These are phyloP conservation scores for Ursus arctos DNA, from an alignment of 2,113 vertebrate genomes.

Conservation along the genomic window DNA sequence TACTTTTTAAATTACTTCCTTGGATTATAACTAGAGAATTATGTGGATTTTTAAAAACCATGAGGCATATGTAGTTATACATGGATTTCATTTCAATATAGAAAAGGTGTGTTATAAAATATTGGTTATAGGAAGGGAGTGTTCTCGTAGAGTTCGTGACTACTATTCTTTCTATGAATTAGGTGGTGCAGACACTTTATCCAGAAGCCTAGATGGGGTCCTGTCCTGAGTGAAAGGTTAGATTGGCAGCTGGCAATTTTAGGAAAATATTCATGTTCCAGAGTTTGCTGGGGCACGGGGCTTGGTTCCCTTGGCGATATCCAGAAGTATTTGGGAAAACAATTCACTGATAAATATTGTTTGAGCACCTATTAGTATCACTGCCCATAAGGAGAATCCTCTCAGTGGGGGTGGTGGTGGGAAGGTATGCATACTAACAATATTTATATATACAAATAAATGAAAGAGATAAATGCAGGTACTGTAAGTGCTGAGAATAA, in stretches of 20 bases:
- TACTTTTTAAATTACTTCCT: slow-evolving; percentile 54
- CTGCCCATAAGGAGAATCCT: background rate
- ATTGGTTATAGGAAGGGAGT: background rate
- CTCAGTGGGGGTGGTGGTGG: background rate
- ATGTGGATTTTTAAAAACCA: background rate
- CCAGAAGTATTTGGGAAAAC: background rate
- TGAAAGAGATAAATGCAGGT: background rate
- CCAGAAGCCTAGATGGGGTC: no score
- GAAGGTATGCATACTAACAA: background rate
- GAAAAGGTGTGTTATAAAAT: slow-evolving; percentile 27
- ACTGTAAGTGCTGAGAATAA: background rate
- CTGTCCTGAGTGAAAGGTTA: background rate
- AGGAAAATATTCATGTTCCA: background rate
- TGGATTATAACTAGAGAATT: slow-evolving; percentile 50
- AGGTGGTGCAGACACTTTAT: background rate
- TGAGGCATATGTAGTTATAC: background rate
- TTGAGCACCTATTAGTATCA: background rate
- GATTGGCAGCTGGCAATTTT: background rate
- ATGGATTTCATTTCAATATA: slow-evolving; percentile 47
- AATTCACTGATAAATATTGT: background rate
- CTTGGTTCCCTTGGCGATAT: background rate
- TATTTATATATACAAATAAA: background rate
- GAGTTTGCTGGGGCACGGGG: background rate
- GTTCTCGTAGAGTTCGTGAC: background rate
- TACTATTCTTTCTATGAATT: background rate